Evolutionary conservation across 2,888 invertebrate genomes (phyloP), one percentile per base, ranked within the genome.

Genomic region (Pterostichus niger): DNA sequence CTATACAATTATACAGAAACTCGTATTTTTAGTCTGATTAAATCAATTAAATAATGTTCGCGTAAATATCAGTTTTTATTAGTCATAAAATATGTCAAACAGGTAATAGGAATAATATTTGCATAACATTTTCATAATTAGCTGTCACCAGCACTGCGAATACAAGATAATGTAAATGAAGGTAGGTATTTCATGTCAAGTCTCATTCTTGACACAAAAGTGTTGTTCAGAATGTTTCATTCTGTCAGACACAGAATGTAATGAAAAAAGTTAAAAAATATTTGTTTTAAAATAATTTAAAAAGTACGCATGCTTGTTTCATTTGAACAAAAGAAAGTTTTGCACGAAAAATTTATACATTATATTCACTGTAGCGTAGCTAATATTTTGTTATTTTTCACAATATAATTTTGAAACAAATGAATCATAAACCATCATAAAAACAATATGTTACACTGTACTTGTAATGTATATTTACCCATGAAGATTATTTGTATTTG

Each of bases 111-210:
- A 64, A 35, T 64, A 64, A n/a, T 64, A 35, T 64, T 64, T 64
- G 35, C 64, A 64, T 64, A 35, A 31, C 33, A 64, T 64, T 64
- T 64, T 64, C 33, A 64, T 64, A 64, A 64, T 64, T 64, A 64
- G 64, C 35, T 61, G 33, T 49, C 49, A 49, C 49, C 49, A 49
- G 49, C 13, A n/a, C 15, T 35, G n/a, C 13, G 33, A 64, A 64
- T 35, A 31, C 35, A 35, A 64, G 35, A 64, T 33, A 3, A 64
- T 64, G 64, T 35, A 64, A 64, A 64, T 64, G 35, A 31, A 31
- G 24, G 31, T 5, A 59, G 11, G 31, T 31, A 33, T 64, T 31
- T 33, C n/a, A 35, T 13, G 13, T 64, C 35, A 13, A 13, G 35
- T 35, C 13, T 35, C 64, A 33, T 64, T 64, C 35, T 13, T 64